Conservation (phyloP, 2,113 vertebrate species). For the Chionis minor region DNA sequence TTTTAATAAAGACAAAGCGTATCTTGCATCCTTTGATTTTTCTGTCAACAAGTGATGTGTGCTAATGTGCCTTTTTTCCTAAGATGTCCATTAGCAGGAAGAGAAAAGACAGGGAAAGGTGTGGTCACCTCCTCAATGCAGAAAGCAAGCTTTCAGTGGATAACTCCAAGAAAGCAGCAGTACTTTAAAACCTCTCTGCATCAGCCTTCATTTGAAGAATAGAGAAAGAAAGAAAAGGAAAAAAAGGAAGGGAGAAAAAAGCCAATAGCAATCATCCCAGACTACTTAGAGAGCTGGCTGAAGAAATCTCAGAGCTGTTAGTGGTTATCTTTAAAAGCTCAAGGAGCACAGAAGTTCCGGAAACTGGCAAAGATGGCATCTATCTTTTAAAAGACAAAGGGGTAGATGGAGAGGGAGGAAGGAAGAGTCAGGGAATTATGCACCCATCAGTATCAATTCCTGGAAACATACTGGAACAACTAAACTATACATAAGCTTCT, state of each 20-base stretch:
- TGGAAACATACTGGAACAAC: not conserved
- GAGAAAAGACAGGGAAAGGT: not conserved
- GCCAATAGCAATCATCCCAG: not conserved
- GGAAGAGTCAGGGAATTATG: not conserved
- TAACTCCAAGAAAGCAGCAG: not conserved
- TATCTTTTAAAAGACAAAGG: not conserved
- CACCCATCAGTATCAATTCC: constrained; percentile 4
- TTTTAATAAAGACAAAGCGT: not conserved
- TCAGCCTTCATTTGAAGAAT: not conserved
- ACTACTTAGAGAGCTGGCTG: not conserved
- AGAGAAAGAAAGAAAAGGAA: not conserved
- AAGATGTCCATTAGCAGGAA: not conserved
- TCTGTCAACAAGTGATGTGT: not conserved
- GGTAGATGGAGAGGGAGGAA: not conserved
- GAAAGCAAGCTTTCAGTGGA: not conserved
- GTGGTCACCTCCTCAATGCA: not conserved
- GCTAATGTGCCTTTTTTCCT: not conserved
- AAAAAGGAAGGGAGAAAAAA: not conserved
- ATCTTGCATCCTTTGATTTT: not conserved
- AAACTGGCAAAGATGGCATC: not conserved
- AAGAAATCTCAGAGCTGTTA: not conserved
- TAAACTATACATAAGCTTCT: not conserved
- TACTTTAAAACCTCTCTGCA: not conserved
- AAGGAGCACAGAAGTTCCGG: not conserved
- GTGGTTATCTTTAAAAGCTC: constrained; percentile 34